These are phyloP conservation scores for Cylloceria caligata DNA, from an alignment of 2,888 invertebrate species.

Conservation along the genomic window DNA sequence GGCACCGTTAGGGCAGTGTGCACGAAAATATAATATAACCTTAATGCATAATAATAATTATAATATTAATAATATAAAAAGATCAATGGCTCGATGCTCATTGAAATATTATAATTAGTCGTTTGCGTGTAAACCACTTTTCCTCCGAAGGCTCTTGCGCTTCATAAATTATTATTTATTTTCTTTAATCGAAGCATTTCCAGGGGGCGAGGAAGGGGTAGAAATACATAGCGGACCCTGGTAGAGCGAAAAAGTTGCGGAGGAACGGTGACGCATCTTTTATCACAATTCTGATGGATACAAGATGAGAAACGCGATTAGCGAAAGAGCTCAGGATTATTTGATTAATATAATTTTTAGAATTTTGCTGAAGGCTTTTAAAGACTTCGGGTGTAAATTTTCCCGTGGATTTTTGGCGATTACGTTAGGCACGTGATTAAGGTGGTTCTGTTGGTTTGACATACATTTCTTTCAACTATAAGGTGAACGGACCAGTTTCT, in stretches of 20 bases:
- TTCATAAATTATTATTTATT: not conserved
- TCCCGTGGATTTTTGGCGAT: constrained; percentile 23
- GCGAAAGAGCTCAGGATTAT: not conserved
- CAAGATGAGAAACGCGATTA: constrained; percentile 46
- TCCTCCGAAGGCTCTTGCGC: constrained; percentile 25
- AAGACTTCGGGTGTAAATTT: constrained; percentile 5
- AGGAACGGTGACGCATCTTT: constrained; percentile 63
- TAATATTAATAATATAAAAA: constrained; percentile 43
- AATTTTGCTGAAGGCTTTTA: constrained; percentile 7
- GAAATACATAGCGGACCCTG: constrained; percentile 32
- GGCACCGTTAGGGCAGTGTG: constrained; percentile 58
- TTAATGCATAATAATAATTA: constrained; percentile 37
- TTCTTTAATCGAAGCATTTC: constrained; percentile 1
- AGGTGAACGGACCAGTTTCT: too few species aligned
- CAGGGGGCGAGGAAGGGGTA: constrained; percentile 21
- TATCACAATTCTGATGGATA: constrained; percentile 65
- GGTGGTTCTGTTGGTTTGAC: constrained; percentile 17
- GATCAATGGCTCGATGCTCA: constrained; percentile 54
- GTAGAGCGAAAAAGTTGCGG: constrained; percentile 45
- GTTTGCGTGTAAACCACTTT: constrained; percentile 53
- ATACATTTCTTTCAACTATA: not conserved
- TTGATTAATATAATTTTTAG: not conserved
- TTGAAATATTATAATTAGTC: constrained; percentile 58
- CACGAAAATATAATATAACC: constrained; percentile 30
- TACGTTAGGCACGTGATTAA: constrained; percentile 44